A percentile compares a stretch with the other conserved stretches of the same genome.
Conservation (phyloP, 2,888 invertebrate genomes). For the Lasius platythorax region DNA sequence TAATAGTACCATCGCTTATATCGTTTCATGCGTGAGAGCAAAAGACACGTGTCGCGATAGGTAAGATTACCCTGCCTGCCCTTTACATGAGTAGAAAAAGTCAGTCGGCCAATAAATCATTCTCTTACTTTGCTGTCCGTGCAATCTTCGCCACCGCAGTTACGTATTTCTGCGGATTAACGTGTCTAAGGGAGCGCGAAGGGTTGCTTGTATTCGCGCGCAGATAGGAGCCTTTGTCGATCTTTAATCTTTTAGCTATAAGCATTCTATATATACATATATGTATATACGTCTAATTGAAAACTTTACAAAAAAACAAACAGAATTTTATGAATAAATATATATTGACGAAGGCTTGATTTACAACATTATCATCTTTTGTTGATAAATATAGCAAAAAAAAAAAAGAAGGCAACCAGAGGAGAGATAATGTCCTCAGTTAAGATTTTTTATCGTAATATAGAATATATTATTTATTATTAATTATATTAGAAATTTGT, state of each 20-base stretch:
- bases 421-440: background rate
- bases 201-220: constrained; percentile 25
- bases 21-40: constrained; percentile 22
- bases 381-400: background rate
- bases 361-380: background rate
- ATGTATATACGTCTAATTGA: background rate
- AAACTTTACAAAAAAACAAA: background rate
- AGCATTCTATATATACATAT: background rate
- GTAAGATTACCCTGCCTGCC: background rate
- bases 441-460: background rate
- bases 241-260: constrained; percentile 30
- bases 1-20: background rate
- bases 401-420: background rate
- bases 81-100: constrained; percentile 31
- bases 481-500: background rate
- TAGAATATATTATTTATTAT: background rate
- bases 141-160: constrained; percentile 30
- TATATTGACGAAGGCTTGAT: background rate
- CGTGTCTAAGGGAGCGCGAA: constrained; percentile 35
- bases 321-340: background rate
- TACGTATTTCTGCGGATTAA: constrained; percentile 52
- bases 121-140: constrained; percentile 60
- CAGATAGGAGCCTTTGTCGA: constrained; percentile 34
- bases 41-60: constrained; percentile 1
- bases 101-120: constrained; percentile 71